Base-by-base conservation (phyloP, 2,888 invertebrate genomes). In the Lasioglossum villosulum region DNA sequence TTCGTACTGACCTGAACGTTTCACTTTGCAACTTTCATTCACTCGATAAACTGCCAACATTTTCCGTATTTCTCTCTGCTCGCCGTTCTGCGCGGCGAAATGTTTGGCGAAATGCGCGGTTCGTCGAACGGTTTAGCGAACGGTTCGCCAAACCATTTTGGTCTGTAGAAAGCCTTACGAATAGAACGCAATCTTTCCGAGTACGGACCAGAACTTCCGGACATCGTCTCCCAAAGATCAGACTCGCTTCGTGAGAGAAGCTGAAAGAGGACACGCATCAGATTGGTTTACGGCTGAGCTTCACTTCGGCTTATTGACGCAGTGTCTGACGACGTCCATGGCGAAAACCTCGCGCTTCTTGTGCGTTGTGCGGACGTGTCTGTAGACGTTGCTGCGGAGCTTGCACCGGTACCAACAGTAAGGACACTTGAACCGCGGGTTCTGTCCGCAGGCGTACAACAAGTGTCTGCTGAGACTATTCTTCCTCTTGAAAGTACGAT, bases 391-490 rank as follows among this genome's bases (percentile, higher is more conserved):
- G n/a, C 90, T 90, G 72, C 92, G 92, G 84, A 91, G 92, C 73
- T 93, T 93, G 45, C 93, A 92, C 0, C 91, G 88, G 77, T 93
- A 93, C 39, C 83, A 77, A 75, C 94, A 94, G 56, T 92, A 91
- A n/a, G 92, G 92, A 56, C 94, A 93, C 68, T 90, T 87, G 76
- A 92, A 92, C 34, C 90, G 87, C 3, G 92, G 93, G 37, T 90
- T 90, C 77, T 91, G 88, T 19, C 92, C 93, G 83, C 94, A 94
- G 76, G 93, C 94, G 79, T 92, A 93, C 78, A 91, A 52, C 63
- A 78, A 63, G 48, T 83, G 84, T 45, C 84, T 84, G 2, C 88
- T 88, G 30, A 91, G 71, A 48, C 87, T 88, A 12, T 78, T 70
- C 66, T 88, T 90, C 82, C 88, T 86, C 70, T 80, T 83, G 76